Conservation (phyloP, 1,140 invertebrate species). For the Centruroides vittatus region DNA sequence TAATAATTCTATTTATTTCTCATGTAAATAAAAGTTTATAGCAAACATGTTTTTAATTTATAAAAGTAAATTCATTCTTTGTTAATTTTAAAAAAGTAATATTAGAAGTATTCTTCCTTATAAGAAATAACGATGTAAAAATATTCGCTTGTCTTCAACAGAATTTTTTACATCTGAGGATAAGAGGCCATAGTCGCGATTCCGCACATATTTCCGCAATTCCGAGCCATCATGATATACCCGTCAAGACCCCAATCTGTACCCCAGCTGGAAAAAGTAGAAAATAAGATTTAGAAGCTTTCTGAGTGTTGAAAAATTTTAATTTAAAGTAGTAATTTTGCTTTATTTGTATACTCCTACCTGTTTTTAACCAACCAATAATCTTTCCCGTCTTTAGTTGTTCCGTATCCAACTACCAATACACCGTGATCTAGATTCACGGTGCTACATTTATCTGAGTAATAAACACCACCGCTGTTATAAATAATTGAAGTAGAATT, state of each 20-base stretch:
- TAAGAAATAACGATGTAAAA: no score
- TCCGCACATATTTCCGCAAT: slow-evolving; percentile 75
- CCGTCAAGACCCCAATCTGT: slow-evolving; percentile 82
- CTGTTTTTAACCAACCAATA: slow-evolving; percentile 72
- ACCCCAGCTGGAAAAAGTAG: slow-evolving; percentile 32
- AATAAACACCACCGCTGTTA: slow-evolving; percentile 42
- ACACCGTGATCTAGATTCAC: slow-evolving; percentile 77
- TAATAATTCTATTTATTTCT: no score
- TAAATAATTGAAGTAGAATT: background rate
- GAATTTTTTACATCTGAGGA: slow-evolving; percentile 24
- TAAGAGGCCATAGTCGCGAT: slow-evolving; percentile 56
- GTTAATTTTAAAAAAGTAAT: no score
- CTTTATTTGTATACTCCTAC: slow-evolving; percentile 30
- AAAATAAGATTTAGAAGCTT: no score
- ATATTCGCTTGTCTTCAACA: no score
- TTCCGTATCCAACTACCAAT: slow-evolving; percentile 67
- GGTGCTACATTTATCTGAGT: slow-evolving; percentile 48
- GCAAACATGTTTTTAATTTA: no score
- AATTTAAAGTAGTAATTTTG: slow-evolving; percentile 66
- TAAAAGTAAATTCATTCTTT: no score
- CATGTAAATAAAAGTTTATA: no score
- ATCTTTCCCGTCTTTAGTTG: slow-evolving; percentile 40
- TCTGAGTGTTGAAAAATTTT: slow-evolving; percentile 44
- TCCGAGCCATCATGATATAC: slow-evolving; percentile 79
- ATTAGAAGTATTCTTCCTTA: no score